These are phyloP conservation scores for Pelecanoides urinatrix DNA, from an alignment of 2,113 vertebrate species.

Conservation along the genomic window DNA sequence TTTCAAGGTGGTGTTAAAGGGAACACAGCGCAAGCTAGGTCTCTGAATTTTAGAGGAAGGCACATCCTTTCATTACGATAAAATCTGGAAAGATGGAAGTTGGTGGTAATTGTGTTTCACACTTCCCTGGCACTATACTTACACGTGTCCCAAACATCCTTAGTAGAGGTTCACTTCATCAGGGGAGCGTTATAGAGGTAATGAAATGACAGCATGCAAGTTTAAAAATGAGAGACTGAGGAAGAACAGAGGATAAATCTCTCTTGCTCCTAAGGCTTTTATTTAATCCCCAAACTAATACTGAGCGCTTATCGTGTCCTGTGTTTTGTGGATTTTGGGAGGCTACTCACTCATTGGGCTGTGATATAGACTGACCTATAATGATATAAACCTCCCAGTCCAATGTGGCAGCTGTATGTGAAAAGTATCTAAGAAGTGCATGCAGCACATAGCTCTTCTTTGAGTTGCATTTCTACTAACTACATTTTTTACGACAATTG, in stretches of 20 bases:
- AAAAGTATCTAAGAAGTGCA: background rate
- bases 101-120: background rate
- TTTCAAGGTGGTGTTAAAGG: background rate
- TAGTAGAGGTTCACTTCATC: fast-evolving
- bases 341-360: background rate
- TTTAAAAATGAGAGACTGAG: background rate
- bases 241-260: background rate
- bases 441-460: background rate
- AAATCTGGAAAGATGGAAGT: background rate
- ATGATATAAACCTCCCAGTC: background rate
- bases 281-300: background rate
- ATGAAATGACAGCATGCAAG: background rate
- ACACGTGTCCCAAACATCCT: background rate
- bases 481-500: background rate
- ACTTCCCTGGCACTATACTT: background rate
- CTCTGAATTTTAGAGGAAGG: background rate
- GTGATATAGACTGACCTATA: background rate
- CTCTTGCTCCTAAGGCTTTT: background rate
- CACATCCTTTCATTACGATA: background rate
- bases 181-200: background rate
- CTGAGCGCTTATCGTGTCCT: background rate
- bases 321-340: background rate
- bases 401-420: background rate
- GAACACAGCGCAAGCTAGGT: background rate
- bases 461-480: background rate